Base-by-base conservation (phyloP, 37 sponge, comb jelly and placozoan genomes). In the Amphimedon queenslandica region DNA sequence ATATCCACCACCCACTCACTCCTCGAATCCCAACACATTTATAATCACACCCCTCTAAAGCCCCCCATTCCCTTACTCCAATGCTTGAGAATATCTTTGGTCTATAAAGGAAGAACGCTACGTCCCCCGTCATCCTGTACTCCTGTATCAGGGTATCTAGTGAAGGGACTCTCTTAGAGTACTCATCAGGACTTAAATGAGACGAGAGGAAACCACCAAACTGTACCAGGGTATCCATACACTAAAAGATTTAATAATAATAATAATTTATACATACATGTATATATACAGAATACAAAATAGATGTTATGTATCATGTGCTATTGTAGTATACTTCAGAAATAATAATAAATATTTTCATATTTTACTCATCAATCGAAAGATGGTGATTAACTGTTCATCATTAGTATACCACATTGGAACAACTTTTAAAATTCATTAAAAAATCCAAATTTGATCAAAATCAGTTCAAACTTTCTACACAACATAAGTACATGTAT, bases 171-270 rank as follows among this genome's bases (percentile, higher is more conserved):
- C 80, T 72, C 16, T 73, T 53, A 35, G 66, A 66, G 57, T 94
- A 95, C 71, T 98, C 96, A 0, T 91, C 87, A 24, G 85, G 58
- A 40, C 73, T 82, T 38, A 92, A 67, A 80, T 94, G 89, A 1
- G 85, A 84, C 40, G 95, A 83, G 51, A 98, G 82, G 64, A 98
- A 98, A 39, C 80, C 82, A 8, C 93, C 93, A 77, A 98, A 94
- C 74, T 98, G 99, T 27, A 94, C 87, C 69, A 98, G 75, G 0
- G 99, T 92, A 58, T 94, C 95, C 86, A 96, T 82, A 42, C 99
- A 98, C 96, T 98, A 69, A 29, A 16, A 66, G 47, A 42, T n/a
- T 23, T 16, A 35, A 8, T 5, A 57, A 32, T 13, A 25, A 10
- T 31, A n/a, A 10, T n/a, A 25, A 10, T 31, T 4, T 8, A n/a